These are phyloP conservation scores for Porites australiensis DNA, from an alignment of 64 coral and sea anemone genomes.

Conservation along the genomic window DNA sequence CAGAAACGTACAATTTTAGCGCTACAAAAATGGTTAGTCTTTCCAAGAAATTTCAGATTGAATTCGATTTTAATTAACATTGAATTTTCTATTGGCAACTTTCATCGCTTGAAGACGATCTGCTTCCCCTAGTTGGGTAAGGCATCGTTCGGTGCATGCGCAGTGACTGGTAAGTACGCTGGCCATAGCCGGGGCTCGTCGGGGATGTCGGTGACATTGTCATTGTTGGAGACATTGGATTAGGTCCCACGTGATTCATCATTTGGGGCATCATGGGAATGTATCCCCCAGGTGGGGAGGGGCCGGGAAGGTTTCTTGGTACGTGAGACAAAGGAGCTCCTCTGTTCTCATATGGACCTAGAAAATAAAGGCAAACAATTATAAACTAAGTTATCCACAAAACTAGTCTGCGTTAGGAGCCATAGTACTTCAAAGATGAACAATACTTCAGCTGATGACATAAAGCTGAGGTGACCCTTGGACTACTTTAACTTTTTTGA, in stretches of 20 bases:
- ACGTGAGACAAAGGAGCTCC: slow-evolving; percentile 19
- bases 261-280: slow-evolving; percentile 65
- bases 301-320: slow-evolving; percentile 27
- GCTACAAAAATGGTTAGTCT: background rate
- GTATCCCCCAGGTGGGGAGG: slow-evolving; percentile 34
- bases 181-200: slow-evolving; percentile 59
- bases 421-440: too few relatives aligned
- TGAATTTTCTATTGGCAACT: background rate
- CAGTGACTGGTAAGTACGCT: slow-evolving; percentile 53
- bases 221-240: slow-evolving; percentile 29
- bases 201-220: slow-evolving; percentile 47
- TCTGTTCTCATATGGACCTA: slow-evolving; percentile 49
- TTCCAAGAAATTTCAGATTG: background rate
- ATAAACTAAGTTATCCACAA: too few relatives aligned
- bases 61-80: background rate
- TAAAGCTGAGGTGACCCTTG: too few relatives aligned
- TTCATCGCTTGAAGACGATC: slow-evolving; percentile 56
- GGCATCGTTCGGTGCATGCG: slow-evolving; percentile 57
- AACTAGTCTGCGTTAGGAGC: too few relatives aligned
- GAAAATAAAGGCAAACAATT: background rate
- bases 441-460: too few relatives aligned
- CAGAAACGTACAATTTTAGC: background rate
- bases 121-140: slow-evolving; percentile 39
- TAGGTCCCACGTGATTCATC: slow-evolving; percentile 43
- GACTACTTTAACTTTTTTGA: too few relatives aligned